Base-by-base conservation (phyloP, 2,797 vertebrate species). In the Sitta carolinensis region DNA sequence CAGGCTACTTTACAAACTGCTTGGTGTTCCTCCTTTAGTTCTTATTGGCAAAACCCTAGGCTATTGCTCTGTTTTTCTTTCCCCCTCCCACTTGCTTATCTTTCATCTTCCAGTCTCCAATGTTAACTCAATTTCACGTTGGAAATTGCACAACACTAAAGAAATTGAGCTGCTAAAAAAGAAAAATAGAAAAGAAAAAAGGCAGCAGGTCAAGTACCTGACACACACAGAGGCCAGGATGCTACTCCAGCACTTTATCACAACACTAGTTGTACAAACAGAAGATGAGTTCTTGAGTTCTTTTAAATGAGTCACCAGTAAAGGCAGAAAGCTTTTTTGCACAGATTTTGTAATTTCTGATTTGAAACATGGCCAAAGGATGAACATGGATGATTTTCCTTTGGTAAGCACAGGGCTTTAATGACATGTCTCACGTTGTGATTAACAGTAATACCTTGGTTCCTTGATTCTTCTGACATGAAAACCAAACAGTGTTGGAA, bases 1-100 rank as follows among this genome's bases (percentile, higher is more conserved):
- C 75, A 89, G 59, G 58, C 81, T 83, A 50, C 83, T 92, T 90
- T 61, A 91, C 86, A 78, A 94, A 4, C 52, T 13, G 16, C 74
- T 88, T 59, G 73, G 59, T 86, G 77, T 22, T 86, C 70, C 75
- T 94, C 55, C 85, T 92, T 89, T 26, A 92, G 66, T 40, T 89
- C 84, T 81, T 87, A 67, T 2, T 94, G 87, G 81, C 75, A 96
- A 48, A 1, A 0, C 45, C 81, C 78, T 81, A 64, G 40, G 58
- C 75, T 68, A 64, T 36, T 74, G 62, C 88, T 90, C 51, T 91
- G 1, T 90, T 95, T 96, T 93, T 74, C 78, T 95, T 94, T 64
- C 36, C 57, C 52, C 45, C 43, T 95, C 75, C 75, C 47, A 55
- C 67, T 85, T 1, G 0, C 88, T 79, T 90, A 93, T 81, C 93